Percentiles rank a stretch among this genome's conserved stretches.
Evolutionary conservation across 2,113 vertebrate genomes (phyloP).

Genomic region (Lophura nycthemera): DNA sequence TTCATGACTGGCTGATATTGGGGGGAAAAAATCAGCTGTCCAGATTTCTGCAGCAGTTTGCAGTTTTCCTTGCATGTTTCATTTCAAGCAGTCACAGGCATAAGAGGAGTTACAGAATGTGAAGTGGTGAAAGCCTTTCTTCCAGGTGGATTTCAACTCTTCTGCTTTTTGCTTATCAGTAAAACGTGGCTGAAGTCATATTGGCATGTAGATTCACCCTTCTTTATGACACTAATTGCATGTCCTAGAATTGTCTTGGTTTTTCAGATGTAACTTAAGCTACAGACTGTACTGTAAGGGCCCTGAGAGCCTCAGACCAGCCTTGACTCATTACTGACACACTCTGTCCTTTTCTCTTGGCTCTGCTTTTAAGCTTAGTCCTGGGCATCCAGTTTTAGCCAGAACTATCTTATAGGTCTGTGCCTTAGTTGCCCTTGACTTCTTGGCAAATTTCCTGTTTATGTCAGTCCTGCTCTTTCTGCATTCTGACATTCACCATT

Average conservation of each 20-base stretch:
- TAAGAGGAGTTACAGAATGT: neutral
- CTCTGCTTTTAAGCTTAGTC: neutral
- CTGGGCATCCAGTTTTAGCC: neutral
- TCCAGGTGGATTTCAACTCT: neutral
- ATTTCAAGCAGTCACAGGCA: neutral
- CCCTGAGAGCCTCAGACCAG: neutral
- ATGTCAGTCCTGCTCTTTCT: neutral
- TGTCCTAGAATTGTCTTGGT: neutral
- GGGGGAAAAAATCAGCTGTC: neutral
- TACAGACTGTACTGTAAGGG: neutral
- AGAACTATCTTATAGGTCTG: neutral
- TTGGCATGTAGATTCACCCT: neutral
- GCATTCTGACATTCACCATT: neutral
- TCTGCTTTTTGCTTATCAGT: neutral
- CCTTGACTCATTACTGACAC: neutral
- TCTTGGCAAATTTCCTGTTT: neutral
- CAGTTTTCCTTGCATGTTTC: neutral
- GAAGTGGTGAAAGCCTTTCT: neutral
- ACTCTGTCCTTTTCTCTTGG: neutral
- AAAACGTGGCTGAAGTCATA: neutral
- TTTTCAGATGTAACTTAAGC: neutral
- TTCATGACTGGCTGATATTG: neutral
- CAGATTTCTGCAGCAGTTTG: neutral
- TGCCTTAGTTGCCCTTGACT: neutral
- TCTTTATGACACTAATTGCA: neutral